phyloP scores from a whole-genome alignment of 2,113 vertebrate species.

The human (Homo sapiens) region GRCh38 chr9:36722001-36722500 shows the following conservation, averaged over 20 bases:
- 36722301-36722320: not conserved
- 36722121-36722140: not conserved
- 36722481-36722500: not conserved
- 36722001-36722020: not conserved
- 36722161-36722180: not conserved
- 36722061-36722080: not conserved
- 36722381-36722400: not conserved
- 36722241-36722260: not conserved
- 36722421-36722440: not conserved
- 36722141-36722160: not conserved
- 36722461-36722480: not conserved
- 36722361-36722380: not conserved
- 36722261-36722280: not conserved
- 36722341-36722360: not conserved
- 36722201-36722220: not conserved
- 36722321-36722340: not conserved
- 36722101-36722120: not conserved
- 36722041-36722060: not conserved
- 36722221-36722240: not conserved
- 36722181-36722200: not conserved
- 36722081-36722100: not conserved
- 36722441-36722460: not conserved
- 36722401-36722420: not conserved
- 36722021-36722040: slow-evolving; percentile 3
- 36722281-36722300: not conserved